These are phyloP conservation scores for Metopia argyrocephala DNA, from an alignment of 2,888 invertebrate genomes.

Conservation along the genomic window DNA sequence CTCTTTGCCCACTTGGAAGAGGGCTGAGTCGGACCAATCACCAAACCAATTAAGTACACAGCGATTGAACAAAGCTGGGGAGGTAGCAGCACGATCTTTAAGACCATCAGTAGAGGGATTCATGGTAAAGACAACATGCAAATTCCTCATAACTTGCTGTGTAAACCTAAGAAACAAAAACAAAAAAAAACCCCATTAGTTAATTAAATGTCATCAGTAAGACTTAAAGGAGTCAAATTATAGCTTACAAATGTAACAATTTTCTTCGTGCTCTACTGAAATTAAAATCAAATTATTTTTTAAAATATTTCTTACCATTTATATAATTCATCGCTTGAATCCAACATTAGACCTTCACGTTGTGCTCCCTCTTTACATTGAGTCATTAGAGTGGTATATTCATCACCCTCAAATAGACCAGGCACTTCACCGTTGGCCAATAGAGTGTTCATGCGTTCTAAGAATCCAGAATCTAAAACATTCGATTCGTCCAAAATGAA, in stretches of 20 bases:
- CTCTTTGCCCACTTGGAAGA: slow-evolving; percentile 97
- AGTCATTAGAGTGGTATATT: slow-evolving; percentile 99
- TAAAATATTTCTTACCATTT: slow-evolving; percentile 85
- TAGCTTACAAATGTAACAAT: slow-evolving; percentile 70
- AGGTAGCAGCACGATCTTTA: slow-evolving; percentile 98
- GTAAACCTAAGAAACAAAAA: slow-evolving; percentile 85
- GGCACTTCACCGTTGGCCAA: slow-evolving; percentile 99
- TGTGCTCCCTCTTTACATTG: slow-evolving; percentile 99
- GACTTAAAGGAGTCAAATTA: too few relatives aligned
- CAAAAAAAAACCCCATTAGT: too few relatives aligned
- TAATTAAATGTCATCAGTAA: too few relatives aligned
- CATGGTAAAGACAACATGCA: slow-evolving; percentile 99
- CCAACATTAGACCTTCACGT: slow-evolving; percentile 97
- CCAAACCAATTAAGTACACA: slow-evolving; percentile 99
- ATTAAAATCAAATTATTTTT: background rate
- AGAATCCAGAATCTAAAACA: slow-evolving; percentile 97
- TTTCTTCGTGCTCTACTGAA: background rate
- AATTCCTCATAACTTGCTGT: slow-evolving; percentile 98
- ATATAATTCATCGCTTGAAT: slow-evolving; percentile 98
- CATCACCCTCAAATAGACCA: slow-evolving; percentile 96
- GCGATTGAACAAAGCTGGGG: slow-evolving; percentile 98
- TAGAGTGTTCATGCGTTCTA: slow-evolving; percentile 99
- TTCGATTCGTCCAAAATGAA: slow-evolving; percentile 99
- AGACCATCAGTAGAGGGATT: slow-evolving; percentile 99
- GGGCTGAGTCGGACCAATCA: slow-evolving; percentile 98